phyloP scores from a whole-genome alignment of 1,140 invertebrate species.

The Rhyacophila brunnea region DNA sequence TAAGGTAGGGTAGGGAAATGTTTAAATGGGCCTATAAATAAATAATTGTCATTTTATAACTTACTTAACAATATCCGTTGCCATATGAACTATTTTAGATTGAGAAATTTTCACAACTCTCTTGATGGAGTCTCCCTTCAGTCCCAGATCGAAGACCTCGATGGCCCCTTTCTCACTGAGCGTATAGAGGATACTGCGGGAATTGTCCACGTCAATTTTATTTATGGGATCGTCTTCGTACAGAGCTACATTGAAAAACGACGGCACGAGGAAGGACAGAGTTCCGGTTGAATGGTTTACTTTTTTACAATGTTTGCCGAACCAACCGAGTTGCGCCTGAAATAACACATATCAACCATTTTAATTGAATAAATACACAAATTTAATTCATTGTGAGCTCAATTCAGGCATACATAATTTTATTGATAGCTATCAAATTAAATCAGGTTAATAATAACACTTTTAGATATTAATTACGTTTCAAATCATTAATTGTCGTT shows the following conservation, averaged over 20 bases:
- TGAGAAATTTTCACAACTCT: conserved; percentile 77
- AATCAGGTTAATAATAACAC: conserved; percentile 5
- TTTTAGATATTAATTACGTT: too few species aligned
- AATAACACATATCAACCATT: too few species aligned
- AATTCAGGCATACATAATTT: too few species aligned
- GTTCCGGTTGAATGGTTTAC: conserved; percentile 90
- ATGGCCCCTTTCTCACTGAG: conserved; percentile 80
- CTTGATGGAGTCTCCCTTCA: conserved; percentile 69
- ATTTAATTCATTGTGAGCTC: too few species aligned
- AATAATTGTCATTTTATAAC: too few species aligned
- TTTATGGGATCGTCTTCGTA: conserved; percentile 85
- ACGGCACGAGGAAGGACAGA: conserved; percentile 85
- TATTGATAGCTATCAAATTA: too few species aligned
- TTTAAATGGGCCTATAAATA: too few species aligned
- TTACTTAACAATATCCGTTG: conserved; percentile 77
- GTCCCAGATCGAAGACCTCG: conserved; percentile 87
- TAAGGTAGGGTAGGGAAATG: too few species aligned
- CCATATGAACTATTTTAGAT: conserved; percentile 73
- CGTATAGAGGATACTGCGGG: conserved; percentile 86
- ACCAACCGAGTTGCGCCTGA: conserved; percentile 84
- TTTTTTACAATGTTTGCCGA: conserved; percentile 92
- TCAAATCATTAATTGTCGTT: too few species aligned
- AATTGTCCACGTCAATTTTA: conserved; percentile 90
- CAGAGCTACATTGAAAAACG: conserved; percentile 83
- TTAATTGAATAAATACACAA: too few species aligned